phyloP scores from a whole-genome alignment of 64 coral and sea anemone genomes.

The Porites australiensis region DNA sequence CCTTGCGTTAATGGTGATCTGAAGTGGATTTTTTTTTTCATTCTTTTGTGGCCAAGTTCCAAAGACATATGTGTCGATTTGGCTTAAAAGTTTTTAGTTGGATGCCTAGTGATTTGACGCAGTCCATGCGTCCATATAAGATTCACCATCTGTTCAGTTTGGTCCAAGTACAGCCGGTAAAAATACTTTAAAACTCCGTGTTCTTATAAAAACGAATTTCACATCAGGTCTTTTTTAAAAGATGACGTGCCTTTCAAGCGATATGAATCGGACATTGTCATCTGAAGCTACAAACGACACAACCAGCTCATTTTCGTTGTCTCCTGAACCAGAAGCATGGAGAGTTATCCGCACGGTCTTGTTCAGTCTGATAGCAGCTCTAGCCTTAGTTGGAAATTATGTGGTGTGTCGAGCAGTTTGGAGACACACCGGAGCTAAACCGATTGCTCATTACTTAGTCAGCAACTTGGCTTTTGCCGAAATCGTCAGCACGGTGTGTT shows the following conservation, averaged over 20 bases:
- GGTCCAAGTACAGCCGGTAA: no score
- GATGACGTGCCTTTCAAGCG: neutral
- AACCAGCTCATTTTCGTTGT: neutral
- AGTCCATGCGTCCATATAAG: no score
- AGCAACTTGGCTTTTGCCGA: slow-evolving; percentile 83
- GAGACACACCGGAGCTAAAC: slow-evolving; percentile 35
- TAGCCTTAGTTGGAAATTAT: slow-evolving; percentile 56
- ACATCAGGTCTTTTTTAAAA: neutral
- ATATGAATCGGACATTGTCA: neutral
- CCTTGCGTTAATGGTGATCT: no score
- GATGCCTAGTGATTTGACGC: no score
- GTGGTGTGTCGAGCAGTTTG: slow-evolving; percentile 55
- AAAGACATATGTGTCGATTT: no score
- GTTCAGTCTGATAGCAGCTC: slow-evolving; percentile 29
- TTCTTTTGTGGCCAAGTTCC: no score
- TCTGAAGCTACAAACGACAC: neutral
- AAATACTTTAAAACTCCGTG: no score
- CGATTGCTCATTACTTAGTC: slow-evolving; percentile 65
- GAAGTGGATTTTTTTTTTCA: no score
- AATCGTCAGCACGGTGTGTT: slow-evolving; percentile 55
- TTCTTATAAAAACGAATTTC: no score
- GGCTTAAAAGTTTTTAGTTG: no score
- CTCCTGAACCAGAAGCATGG: slow-evolving; percentile 25
- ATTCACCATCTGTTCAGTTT: no score
- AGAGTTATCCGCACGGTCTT: slow-evolving; percentile 20